Conservation (phyloP, 2,888 invertebrate genomes). For the Sycophila texana region DNA sequence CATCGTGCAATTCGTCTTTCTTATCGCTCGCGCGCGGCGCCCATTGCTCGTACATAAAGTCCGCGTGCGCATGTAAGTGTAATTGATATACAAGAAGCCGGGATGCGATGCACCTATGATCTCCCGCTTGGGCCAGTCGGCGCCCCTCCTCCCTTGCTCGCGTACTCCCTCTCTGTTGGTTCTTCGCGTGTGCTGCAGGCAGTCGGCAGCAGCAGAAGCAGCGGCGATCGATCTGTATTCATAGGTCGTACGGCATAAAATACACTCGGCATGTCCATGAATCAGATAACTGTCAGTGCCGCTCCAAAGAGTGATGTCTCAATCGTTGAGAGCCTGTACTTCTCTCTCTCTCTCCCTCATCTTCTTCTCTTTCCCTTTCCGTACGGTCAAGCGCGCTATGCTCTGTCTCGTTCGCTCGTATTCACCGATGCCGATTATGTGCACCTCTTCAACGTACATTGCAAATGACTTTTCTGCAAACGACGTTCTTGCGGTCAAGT, state of each 20-base stretch:
- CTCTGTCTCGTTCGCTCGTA: slow-evolving; percentile 12
- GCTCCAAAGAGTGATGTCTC: slow-evolving; percentile 72
- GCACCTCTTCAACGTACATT: slow-evolving; percentile 43
- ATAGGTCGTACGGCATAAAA: slow-evolving; percentile 75
- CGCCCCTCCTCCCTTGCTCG: neutral
- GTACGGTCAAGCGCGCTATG: slow-evolving; percentile 6
- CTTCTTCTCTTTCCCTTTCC: slow-evolving; percentile 15
- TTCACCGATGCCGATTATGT: slow-evolving; percentile 33
- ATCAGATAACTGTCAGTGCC: slow-evolving; percentile 76
- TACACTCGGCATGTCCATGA: slow-evolving; percentile 76
- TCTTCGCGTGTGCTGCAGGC: slow-evolving; percentile 45
- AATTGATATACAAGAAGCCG: slow-evolving; percentile 67
- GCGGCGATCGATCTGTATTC: slow-evolving; percentile 74
- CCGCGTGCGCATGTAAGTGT: slow-evolving; percentile 55
- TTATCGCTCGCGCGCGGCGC: slow-evolving; percentile 28
- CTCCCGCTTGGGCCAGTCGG: slow-evolving; percentile 58
- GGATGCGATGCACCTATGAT: slow-evolving; percentile 67
- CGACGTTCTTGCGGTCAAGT: slow-evolving; percentile 17
- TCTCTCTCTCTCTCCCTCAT: slow-evolving; percentile 51
- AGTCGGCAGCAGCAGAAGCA: slow-evolving; percentile 61
- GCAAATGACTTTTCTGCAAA: slow-evolving; percentile 49
- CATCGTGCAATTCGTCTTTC: slow-evolving; percentile 52
- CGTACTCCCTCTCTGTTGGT: slow-evolving; percentile 22
- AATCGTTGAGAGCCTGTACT: slow-evolving; percentile 66
- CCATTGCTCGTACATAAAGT: neutral